Base-by-base conservation (phyloP, 2,113 vertebrate species). In the Hirundichthys speculiger region DNA sequence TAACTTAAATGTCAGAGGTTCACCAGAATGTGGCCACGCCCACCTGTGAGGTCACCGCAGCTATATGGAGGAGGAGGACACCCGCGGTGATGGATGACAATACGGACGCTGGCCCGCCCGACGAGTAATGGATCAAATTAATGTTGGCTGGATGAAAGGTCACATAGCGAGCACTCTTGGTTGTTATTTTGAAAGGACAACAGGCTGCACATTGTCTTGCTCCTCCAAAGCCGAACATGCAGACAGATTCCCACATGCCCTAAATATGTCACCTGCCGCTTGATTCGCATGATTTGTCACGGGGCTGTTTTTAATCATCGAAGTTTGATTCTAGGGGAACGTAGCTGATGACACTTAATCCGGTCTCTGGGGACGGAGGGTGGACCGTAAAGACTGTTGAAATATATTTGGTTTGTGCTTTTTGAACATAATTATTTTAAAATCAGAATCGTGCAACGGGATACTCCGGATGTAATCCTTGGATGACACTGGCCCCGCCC, bases 181-280 rank as follows among this genome's bases (percentile, higher is more conserved):
- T 82, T 88, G 87, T 91, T 93, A 89, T 92, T 91, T 91, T 90
- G 83, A 93, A 89, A 67, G 84, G 77, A 91, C 88, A 88, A 89
- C 87, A 87, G 82, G 75, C 77, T 48, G 80, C 66, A 72, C 77
- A 79, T 64, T 71, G 68, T 74, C 58, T 39, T 16, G 58, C 40
- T 69, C 50, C 64, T 60, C 50, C 75, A 82, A 79, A 79, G 58
- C 76, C 70, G 51, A 25, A 68, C 72, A 73, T 60, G 72, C 60
- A 71, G 63, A 49, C 68, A 71, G 50, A 64, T 64, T 85, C 67
- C 40, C 56, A 38, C 67, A 77, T 61, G 76, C 62, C 48, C 52
- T 43, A 22, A 64, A 88, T 75, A 75, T 79, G 60, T 79, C 50
- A 67, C 65, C 78, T 75, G 75, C 84, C 82, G 59, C 34, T 63